phyloP scores from a whole-genome alignment of 2,797 vertebrate genomes.

The Pseudocheirus occidentalis region DNA sequence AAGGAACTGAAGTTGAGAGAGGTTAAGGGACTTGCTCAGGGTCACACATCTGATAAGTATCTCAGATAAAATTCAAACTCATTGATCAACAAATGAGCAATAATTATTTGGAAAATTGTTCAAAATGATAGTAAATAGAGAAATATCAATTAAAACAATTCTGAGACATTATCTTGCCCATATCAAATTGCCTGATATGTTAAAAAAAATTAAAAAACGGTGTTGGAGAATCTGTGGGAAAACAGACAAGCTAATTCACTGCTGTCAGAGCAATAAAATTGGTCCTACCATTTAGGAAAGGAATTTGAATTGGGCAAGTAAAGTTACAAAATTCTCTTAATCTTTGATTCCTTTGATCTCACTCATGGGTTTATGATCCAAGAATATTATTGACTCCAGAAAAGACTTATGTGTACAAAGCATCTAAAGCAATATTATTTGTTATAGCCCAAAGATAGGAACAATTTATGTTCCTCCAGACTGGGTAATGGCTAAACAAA shows the following conservation, averaged over 20 bases:
- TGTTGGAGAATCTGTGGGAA: not conserved
- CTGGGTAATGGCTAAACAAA: not conserved
- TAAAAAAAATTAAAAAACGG: not conserved
- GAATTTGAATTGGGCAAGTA: not conserved
- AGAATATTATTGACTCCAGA: not conserved
- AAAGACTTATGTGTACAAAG: not conserved
- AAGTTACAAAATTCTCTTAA: not conserved
- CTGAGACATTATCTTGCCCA: not conserved
- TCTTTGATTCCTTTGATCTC: not conserved
- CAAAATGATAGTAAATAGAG: not conserved
- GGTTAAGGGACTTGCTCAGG: not conserved
- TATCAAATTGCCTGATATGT: not conserved
- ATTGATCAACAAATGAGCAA: not conserved
- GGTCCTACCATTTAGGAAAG: not conserved
- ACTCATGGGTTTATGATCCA: not conserved
- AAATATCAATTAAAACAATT: not conserved
- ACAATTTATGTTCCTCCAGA: not conserved
- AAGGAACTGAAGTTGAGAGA: not conserved
- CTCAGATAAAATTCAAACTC: not conserved
- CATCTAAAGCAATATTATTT: not conserved
- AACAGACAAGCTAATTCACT: not conserved
- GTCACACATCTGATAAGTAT: not conserved
- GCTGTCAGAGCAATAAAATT: not conserved
- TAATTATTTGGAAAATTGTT: not conserved
- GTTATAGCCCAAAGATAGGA: not conserved